These are phyloP conservation scores for Piaya cayana DNA, from an alignment of 2,113 vertebrate species.

Conservation along the genomic window DNA sequence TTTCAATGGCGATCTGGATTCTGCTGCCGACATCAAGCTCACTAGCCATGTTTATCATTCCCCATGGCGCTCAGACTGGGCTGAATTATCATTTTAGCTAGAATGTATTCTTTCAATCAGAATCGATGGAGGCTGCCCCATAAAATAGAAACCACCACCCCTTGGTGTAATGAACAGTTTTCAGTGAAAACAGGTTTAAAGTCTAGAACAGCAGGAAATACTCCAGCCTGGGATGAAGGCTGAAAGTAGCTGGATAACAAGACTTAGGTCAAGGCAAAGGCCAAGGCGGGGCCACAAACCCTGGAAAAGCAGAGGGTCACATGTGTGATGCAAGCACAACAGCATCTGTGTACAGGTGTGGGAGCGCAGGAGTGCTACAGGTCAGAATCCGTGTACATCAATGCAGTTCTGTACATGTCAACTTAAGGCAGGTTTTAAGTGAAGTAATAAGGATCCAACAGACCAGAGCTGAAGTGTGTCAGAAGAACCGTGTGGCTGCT, in stretches of 20 bases:
- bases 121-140: background rate
- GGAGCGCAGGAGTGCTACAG: background rate
- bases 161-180: background rate
- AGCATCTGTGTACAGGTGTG: background rate
- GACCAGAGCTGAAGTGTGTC: background rate
- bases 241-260: background rate
- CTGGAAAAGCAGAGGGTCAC: background rate
- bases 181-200: background rate
- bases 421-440: background rate
- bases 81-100: background rate
- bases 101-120: background rate
- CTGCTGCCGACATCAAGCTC: background rate
- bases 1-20: conserved; percentile 27
- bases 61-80: background rate
- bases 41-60: background rate
- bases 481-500: background rate
- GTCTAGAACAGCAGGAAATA: background rate
- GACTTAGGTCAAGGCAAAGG: background rate
- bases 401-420: background rate
- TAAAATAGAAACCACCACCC: background rate
- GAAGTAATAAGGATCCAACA: background rate
- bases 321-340: background rate
- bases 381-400: background rate
- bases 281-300: background rate
- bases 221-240: background rate